Percentiles rank a stretch among this genome's conserved stretches.
phyloP scores from a whole-genome alignment of 2,797 vertebrate genomes.

The Austrolebias charrua region DNA sequence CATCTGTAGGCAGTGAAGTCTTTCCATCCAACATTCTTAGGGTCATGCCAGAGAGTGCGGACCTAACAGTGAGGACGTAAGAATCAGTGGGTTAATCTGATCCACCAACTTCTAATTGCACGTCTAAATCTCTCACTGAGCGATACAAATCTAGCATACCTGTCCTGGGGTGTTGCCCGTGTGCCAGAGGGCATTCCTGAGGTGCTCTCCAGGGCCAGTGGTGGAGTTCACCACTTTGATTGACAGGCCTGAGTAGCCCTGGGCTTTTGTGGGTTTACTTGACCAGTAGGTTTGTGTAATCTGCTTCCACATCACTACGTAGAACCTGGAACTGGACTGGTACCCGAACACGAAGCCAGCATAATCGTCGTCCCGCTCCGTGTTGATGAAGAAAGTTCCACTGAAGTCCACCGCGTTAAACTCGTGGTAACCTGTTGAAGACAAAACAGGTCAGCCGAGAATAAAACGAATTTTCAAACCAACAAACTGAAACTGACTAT shows the following conservation, averaged over 20 bases:
- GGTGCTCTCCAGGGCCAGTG: conserved; percentile 94
- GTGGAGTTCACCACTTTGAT: conserved; percentile 99
- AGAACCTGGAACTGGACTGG: conserved; percentile 97
- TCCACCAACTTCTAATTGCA: not conserved
- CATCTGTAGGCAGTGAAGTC: conserved; percentile 99
- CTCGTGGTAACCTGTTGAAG: conserved; percentile 88
- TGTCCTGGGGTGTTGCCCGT: conserved; percentile 95
- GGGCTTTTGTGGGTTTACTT: conserved; percentile 91
- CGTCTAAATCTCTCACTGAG: not conserved
- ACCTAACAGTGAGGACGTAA: conserved; percentile 76
- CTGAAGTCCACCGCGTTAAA: conserved; percentile 98
- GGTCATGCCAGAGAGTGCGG: conserved; percentile 95
- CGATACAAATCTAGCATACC: conserved; percentile 66
- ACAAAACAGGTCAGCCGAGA: not conserved
- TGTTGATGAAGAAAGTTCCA: conserved; percentile 98
- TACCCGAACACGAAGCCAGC: conserved; percentile 98
- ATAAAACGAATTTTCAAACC: not conserved
- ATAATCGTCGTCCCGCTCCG: conserved; percentile 95
- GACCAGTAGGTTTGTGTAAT: conserved; percentile 98
- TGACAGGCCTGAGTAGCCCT: conserved; percentile 95
- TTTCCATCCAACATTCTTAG: conserved; percentile 96
- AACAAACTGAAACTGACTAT: not conserved
- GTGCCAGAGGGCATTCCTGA: conserved; percentile 97
- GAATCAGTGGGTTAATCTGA: not conserved
- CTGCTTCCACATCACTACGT: conserved; percentile 99